Conservation (phyloP, 1,140 invertebrate genomes). For the Triops longicaudatus region DNA sequence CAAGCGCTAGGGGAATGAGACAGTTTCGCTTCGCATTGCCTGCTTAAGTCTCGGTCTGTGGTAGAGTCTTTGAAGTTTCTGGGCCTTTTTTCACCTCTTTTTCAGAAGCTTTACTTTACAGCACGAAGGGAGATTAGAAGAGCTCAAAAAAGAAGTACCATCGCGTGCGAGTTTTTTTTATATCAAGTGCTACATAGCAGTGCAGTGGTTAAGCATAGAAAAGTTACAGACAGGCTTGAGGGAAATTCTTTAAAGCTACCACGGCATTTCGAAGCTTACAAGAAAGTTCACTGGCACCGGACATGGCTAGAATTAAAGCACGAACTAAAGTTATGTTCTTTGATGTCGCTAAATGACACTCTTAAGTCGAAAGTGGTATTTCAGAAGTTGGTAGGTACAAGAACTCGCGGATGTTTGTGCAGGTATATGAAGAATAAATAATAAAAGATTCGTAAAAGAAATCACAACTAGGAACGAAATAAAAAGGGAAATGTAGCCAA, state of each 20-base stretch:
- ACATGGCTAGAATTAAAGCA: slow-evolving; percentile 1
- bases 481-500: no score
- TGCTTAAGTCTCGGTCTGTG: background rate
- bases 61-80: background rate
- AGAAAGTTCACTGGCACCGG: slow-evolving; percentile 5
- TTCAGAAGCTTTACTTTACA: background rate
- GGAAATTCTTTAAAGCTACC: background rate
- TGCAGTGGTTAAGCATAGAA: background rate
- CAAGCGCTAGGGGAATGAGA: no score
- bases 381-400: no score
- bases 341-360: background rate
- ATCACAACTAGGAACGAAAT: no score
- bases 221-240: background rate
- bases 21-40: no score
- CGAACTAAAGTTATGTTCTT: background rate
- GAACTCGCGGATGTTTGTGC: no score
- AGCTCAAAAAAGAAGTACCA: background rate
- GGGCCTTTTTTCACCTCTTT: background rate
- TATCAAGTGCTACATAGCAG: background rate
- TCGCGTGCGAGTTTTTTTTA: background rate
- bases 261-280: no score
- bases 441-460: no score
- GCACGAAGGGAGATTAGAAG: background rate
- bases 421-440: no score
- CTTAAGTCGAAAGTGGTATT: background rate